Evolutionary conservation across 35 echinoderm and acorn worm genomes (phyloP), one percentile per base, ranked within the genome.

Genomic region (Ophiothrix spiculata): DNA sequence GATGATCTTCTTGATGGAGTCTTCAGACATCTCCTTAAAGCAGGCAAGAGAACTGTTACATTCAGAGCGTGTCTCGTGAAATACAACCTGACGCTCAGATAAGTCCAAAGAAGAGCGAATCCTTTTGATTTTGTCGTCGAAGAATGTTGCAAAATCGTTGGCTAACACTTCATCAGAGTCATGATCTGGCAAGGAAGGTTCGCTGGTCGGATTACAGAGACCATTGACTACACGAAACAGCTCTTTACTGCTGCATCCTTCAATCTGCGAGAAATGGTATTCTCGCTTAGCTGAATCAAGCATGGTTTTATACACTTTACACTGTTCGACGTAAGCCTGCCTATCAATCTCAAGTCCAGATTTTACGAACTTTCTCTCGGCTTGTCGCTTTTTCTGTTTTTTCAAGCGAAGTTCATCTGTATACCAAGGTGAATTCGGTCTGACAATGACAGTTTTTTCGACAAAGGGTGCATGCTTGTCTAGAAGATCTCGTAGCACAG

Each of bases 81-180:
- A 45, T 13, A 32, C n/a, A 82, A 15, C 39, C 21, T 28, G 29
- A 0, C 1, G 36, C 37, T 21, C 56, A 32, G 63, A 36, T 10
- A 60, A 85, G 33, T 85, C 83, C 0, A 46, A 15, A 33, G 36
- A 33, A 75, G 17, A 56, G 45, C 83, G 45, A 45, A 90, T 40
- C 1, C 16, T 84, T 3, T 33, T 8, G 25, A 90, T 84, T 49
- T 90, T 90, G 32, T 78, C 74, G 13, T 85, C 1, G 39, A 90
- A 90, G 81, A 85, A 90, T 0, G 38, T 37, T 56, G n/a, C 80
- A 90, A 90, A 90, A 35, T 85, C 74, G 21, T 85, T 49, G 56
- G 36, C 81, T 36, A 90, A 75, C 39, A 23, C 38, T 77, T 42
- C 37, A 28, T 84, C 21, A 28, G 63, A 84, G 15, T 84, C 80